These are phyloP conservation scores for Dromaius novaehollandiae DNA, from an alignment of 2,113 vertebrate genomes.

Conservation along the genomic window DNA sequence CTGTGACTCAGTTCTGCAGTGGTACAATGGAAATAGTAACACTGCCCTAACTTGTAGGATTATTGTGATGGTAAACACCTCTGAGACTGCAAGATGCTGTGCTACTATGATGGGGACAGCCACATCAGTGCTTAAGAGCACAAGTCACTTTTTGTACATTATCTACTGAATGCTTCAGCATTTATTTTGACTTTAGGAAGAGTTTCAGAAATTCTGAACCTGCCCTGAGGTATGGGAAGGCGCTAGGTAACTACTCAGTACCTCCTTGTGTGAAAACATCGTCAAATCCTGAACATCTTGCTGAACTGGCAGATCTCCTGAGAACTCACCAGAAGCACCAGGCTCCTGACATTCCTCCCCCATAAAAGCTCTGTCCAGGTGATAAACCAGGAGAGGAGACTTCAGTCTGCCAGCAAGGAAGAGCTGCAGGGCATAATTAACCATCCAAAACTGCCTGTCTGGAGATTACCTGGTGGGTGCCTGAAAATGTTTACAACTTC, in stretches of 20 bases:
- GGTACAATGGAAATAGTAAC: not conserved
- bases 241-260: not conserved
- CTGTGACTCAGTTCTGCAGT: conserved; percentile 5
- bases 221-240: not conserved
- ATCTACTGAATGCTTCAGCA: not conserved
- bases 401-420: not conserved
- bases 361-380: not conserved
- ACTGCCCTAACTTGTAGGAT: not conserved
- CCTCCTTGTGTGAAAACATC: not conserved
- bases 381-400: not conserved
- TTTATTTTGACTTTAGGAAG: not conserved
- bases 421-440: not conserved
- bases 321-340: not conserved
- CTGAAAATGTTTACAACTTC: not conserved
- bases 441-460: not conserved
- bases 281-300: not conserved
- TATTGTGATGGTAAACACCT: not conserved
- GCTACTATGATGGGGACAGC: not conserved
- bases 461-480: not conserved
- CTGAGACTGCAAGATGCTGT: not conserved
- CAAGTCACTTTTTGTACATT: no score
- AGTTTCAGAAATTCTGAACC: not conserved
- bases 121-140: not conserved
- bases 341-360: not conserved
- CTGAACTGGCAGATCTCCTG: not conserved